These are phyloP conservation scores for Monopis laevigella DNA, from an alignment of 2,888 invertebrate species.

Conservation along the genomic window DNA sequence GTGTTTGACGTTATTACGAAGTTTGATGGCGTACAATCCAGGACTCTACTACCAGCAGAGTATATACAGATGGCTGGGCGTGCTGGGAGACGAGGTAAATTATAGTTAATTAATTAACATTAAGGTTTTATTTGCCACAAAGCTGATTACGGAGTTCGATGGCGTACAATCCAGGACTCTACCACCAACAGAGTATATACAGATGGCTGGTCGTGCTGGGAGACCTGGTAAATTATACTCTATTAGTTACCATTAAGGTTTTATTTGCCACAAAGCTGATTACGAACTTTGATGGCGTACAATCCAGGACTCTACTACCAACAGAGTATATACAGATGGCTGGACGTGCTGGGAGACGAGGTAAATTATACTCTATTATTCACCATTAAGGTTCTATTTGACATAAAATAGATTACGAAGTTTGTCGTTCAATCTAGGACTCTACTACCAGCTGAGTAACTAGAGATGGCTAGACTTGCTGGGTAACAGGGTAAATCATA, in stretches of 20 bases:
- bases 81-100: conserved; percentile 87
- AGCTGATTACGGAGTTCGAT: conserved; percentile 90
- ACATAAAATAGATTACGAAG: conserved; percentile 83
- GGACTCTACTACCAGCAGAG: conserved; percentile 88
- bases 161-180: conserved; percentile 81
- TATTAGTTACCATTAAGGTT: neutral
- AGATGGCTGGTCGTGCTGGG: conserved; percentile 98
- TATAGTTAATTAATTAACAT: neutral
- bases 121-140: neutral
- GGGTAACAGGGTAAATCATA: conserved; percentile 82
- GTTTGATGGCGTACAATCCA: conserved; percentile 84
- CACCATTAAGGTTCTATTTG: no score
- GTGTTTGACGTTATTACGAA: conserved; percentile 93
- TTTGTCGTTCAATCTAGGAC: conserved; percentile 81
- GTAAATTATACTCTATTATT: no score
- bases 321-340: conserved; percentile 96
- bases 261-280: conserved; percentile 54
- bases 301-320: conserved; percentile 73
- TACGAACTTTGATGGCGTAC: conserved; percentile 82
- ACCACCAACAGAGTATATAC: conserved; percentile 94
- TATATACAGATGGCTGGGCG: conserved; percentile 99
- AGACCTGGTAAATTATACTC: conserved; percentile 76
- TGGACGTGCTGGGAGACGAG: conserved; percentile 87
- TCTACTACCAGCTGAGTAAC: conserved; percentile 92
- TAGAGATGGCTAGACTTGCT: conserved; percentile 98